Evolutionary conservation across 2,888 invertebrate genomes (phyloP), one percentile per base, ranked within the genome.

Genomic region (Harpalus rufipes): DNA sequence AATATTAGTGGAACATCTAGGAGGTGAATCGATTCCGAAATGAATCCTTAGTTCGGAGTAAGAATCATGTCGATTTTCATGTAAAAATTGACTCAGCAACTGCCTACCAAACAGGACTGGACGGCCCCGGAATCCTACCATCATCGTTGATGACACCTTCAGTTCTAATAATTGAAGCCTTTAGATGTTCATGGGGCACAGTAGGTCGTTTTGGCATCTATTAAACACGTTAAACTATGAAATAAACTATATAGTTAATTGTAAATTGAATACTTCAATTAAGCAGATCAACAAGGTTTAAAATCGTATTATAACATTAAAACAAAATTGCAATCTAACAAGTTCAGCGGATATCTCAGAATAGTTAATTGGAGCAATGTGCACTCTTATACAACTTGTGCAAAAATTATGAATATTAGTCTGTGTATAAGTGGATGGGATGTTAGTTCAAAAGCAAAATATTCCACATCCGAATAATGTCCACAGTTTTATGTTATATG

Each of bases 1-100:
- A 8, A 14, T 59, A 14, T 16, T 59, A 59, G 59, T 18, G 18
- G 2, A 18, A 59, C 4, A 59, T 59, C 59, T 59, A 59, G 16
- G 7, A 59, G 59, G 59, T 59, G 59, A 59, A 59, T 59, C 16
- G 16, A 59, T 59, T 59, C 59, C 59, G 18, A 59, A 59, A 59
- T 59, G 59, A 59, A 8, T 14, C 16, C 16, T 16, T 16, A 59
- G 59, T 59, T 59, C 59, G 18, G 59, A 59, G 59, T 59, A 59
- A 59, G 59, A 59, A 59, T 18, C 18, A 59, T 59, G 59, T 4
- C 32, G 32, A 32, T 32, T 32, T 32, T 32, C 32, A 6, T 32
- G 32, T 32, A 32, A 32, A 32, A 32, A 32, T 32, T 32, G 59
- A 59, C 59, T 16, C 14, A 59, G 59, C 59, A 59, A 16, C 16